Base-by-base conservation (phyloP, 2,888 invertebrate genomes). In the Deilephila elpenor region DNA sequence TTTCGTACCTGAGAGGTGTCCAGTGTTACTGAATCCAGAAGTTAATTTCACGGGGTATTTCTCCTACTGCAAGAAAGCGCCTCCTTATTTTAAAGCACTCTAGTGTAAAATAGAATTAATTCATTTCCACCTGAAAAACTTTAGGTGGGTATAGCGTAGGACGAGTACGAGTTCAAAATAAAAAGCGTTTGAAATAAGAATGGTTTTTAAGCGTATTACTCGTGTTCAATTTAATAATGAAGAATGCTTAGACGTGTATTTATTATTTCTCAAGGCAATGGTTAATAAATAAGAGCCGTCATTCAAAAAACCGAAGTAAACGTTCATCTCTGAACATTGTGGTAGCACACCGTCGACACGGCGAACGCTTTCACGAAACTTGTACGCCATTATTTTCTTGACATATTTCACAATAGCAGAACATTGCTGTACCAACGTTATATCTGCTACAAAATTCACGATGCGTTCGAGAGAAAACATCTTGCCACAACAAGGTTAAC, bases 1-100 rank as follows among this genome's bases (percentile, higher is more conserved):
- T 92, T 87, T 75, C 81, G 83, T 84, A 91, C 91, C 92, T 92
- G 92, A 87, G 85, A 89, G 87, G 89, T 93, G 92, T 93, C 93
- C 92, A 88, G 88, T 83, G 87, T 88, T 85, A 90, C 88, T 85
- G 87, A 88, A 89, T 88, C 89, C 89, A 85, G 87, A 87, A 92
- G 92, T 90, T 92, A 93, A 93, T 93, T 93, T 93, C 93, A 93
- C 93, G 92, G 92, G 86, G 87, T 91, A 91, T 93, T 93, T 93
- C 92, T 89, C 84, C 83, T 81, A 85, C 82, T 88, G 85, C 85
- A 89, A 89, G 88, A 88, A 87, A 87, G 79, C 82, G 84, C 78
- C 84, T 84, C 82, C 78, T 85, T 88, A 85, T 86, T 90, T 88
- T 88, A 89, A 82, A 88, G 90, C 87, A 86, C 90, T 92, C 89